These are phyloP conservation scores for Penaeus monodon DNA, from an alignment of 2,888 invertebrate genomes.

Conservation along the genomic window DNA sequence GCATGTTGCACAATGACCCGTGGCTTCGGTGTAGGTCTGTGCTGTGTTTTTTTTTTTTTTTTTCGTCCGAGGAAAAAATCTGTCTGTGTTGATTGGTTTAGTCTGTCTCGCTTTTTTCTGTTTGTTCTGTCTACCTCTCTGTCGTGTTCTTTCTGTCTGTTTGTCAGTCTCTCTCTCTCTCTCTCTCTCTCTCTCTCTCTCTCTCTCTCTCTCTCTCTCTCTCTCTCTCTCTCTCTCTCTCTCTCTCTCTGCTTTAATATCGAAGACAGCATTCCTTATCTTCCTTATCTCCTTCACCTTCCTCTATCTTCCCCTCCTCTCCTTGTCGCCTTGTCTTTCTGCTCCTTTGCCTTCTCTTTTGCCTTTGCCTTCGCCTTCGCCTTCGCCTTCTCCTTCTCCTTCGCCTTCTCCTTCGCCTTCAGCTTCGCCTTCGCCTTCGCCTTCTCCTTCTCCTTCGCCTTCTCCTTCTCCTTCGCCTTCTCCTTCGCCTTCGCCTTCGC, in stretches of 20 bases:
- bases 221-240: background rate
- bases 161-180: background rate
- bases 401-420: background rate
- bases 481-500: background rate
- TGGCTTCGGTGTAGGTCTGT: no score
- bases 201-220: background rate
- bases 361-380: background rate
- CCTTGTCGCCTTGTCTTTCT: background rate
- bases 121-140: background rate
- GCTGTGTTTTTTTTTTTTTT: no score
- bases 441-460: background rate
- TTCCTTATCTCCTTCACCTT: background rate
- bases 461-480: background rate
- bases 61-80: no score
- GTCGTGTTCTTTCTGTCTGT: background rate
- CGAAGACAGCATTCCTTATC: no score
- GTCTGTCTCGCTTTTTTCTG: no score
- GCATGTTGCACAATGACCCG: no score
- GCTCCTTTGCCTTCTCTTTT: background rate
- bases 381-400: background rate
- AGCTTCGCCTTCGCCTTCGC: background rate
- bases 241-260: no score
- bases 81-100: no score
- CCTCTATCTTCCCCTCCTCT: background rate
- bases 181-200: background rate